Conservation (phyloP, 2,797 vertebrate genomes). For the Periparus ater region DNA sequence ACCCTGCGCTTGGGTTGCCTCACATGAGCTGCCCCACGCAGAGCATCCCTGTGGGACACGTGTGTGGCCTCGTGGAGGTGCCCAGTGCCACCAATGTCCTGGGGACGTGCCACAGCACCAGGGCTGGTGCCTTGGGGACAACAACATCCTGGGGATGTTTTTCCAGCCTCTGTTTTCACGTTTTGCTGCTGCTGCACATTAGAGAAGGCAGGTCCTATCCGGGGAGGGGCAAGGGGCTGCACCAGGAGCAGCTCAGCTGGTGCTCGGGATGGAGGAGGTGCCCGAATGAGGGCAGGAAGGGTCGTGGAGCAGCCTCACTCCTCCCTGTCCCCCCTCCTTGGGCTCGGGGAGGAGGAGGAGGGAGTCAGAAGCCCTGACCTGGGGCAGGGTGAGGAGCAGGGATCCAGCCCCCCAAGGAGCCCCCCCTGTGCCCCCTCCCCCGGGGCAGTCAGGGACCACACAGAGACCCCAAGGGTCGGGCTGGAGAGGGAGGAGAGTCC, state of each 20-base stretch:
- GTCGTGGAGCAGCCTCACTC: background rate
- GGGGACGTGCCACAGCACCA: background rate
- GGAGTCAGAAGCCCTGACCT: too few relatives aligned
- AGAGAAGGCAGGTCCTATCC: background rate
- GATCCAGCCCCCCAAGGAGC: background rate
- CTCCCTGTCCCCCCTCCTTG: background rate
- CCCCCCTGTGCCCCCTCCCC: rapidly evolving
- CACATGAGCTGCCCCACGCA: background rate
- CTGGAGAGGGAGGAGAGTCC: too few relatives aligned
- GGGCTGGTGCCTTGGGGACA: background rate
- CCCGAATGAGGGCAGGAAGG: background rate
- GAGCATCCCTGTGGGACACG: background rate
- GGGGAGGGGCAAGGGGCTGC: too few relatives aligned
- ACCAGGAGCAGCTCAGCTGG: background rate
- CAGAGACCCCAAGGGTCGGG: rapidly evolving
- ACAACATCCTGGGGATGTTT: background rate
- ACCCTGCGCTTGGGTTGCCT: background rate
- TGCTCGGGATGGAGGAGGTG: background rate
- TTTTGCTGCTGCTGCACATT: background rate
- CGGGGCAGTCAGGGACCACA: background rate
- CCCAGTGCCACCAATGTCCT: background rate
- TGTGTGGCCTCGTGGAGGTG: background rate
- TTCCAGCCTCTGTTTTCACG: background rate
- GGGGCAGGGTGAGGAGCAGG: rapidly evolving
- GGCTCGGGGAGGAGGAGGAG: too few relatives aligned